These are phyloP conservation scores for Dastarcus helophoroides DNA, from an alignment of 2,888 invertebrate genomes.

Conservation along the genomic window DNA sequence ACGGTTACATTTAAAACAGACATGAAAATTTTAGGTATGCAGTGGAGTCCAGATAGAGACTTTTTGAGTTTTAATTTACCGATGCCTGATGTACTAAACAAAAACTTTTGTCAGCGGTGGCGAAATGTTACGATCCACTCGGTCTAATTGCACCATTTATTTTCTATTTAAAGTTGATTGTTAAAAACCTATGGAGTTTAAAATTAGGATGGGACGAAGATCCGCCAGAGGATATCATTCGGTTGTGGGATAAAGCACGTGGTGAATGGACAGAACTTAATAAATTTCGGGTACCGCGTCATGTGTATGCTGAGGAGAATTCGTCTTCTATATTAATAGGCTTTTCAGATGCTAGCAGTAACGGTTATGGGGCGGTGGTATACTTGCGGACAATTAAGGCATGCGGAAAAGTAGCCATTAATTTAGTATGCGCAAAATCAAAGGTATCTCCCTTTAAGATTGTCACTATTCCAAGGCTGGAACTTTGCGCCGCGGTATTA, in stretches of 20 bases:
- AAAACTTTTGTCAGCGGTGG: too few relatives aligned
- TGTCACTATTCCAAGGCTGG: constrained; percentile 1
- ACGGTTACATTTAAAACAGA: constrained; percentile 8
- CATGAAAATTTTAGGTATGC: constrained; percentile 10
- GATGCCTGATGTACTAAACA: constrained; percentile 5
- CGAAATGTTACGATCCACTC: constrained; percentile 9
- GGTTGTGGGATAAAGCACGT: background rate
- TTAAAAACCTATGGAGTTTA: background rate
- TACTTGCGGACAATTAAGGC: background rate
- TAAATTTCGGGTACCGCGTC: background rate
- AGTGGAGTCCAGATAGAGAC: constrained; percentile 9
- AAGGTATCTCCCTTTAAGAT: constrained; percentile 1
- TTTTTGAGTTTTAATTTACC: constrained; percentile 6
- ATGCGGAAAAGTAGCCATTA: background rate
- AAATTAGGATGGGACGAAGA: background rate
- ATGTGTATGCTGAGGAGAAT: background rate
- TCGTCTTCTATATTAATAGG: background rate
- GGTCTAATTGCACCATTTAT: background rate
- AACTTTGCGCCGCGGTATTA: background rate
- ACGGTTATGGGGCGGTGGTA: constrained; percentile 2
- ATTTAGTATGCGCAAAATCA: background rate
- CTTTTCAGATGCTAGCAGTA: background rate
- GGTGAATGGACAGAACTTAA: background rate
- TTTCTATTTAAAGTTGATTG: background rate
- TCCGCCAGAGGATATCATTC: constrained; percentile 1